phyloP scores from a whole-genome alignment of 2,797 vertebrate species.

The Artibeus jamaicensis region DNA sequence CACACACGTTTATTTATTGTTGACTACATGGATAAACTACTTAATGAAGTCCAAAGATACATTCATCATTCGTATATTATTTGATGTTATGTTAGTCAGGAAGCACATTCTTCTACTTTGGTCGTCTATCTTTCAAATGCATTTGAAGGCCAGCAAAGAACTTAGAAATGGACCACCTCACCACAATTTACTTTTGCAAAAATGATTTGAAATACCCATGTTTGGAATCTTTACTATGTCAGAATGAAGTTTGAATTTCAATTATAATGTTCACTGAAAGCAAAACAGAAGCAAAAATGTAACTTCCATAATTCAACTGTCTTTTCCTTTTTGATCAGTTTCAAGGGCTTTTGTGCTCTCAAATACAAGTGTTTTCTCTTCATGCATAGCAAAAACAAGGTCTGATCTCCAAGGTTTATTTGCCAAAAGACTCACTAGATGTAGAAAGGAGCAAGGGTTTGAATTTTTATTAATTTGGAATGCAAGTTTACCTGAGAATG shows the following conservation, averaged over 20 bases:
- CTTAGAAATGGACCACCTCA: neutral
- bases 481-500: slow-evolving; percentile 45
- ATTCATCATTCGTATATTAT: neutral
- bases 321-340: neutral
- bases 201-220: neutral
- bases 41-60: neutral
- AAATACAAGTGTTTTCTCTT: slow-evolving; percentile 43
- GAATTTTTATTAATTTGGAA: slow-evolving; percentile 62
- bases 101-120: neutral
- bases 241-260: neutral
- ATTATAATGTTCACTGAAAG: neutral
- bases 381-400: slow-evolving; percentile 23
- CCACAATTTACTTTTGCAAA: neutral
- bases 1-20: neutral
- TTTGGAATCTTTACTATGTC: slow-evolving; percentile 14
- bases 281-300: neutral
- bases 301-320: neutral
- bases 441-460: slow-evolving; percentile 27
- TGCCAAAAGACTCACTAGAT: slow-evolving; percentile 54
- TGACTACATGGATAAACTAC: neutral
- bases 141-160: neutral
- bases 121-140: neutral
- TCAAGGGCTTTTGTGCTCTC: slow-evolving; percentile 52
- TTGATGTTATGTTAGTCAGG: neutral
- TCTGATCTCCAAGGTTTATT: slow-evolving; percentile 60